These are phyloP conservation scores for Phrynosoma platyrhinos DNA, from an alignment of 2,113 vertebrate genomes.

Conservation along the genomic window DNA sequence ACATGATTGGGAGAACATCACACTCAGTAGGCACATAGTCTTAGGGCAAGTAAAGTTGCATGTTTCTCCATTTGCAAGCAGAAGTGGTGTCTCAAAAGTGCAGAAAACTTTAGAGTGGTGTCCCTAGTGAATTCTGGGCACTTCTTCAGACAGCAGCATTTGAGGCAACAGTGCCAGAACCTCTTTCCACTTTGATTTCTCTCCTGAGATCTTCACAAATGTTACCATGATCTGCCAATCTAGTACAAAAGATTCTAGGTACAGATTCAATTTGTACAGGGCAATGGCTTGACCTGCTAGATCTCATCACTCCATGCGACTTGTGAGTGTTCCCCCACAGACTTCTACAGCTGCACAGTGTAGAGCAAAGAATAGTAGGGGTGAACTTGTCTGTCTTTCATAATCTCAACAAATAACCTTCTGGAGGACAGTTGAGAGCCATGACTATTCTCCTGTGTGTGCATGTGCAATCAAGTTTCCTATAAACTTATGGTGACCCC, in stretches of 20 bases:
- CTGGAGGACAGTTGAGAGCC: neutral
- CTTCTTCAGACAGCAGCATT: neutral
- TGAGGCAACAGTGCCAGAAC: too few relatives aligned
- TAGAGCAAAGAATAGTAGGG: neutral
- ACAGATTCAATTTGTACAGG: neutral
- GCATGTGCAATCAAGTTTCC: too few relatives aligned
- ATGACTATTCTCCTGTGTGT: neutral
- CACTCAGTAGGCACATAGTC: too few relatives aligned
- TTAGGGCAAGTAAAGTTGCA: too few relatives aligned
- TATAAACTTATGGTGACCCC: too few relatives aligned
- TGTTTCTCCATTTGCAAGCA: too few relatives aligned
- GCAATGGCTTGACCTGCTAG: neutral
- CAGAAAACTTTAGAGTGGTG: neutral
- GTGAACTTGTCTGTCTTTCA: neutral
- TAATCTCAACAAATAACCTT: neutral
- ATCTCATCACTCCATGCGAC: neutral
- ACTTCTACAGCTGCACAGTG: neutral
- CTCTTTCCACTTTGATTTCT: neutral
- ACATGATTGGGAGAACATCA: too few relatives aligned
- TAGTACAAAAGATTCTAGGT: neutral
- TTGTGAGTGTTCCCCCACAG: neutral
- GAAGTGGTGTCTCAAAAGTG: neutral
- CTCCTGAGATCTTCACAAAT: neutral
- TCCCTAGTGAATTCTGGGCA: neutral
- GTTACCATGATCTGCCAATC: neutral